These are phyloP conservation scores for Tenthredo livida DNA, from an alignment of 2,888 invertebrate species.

Conservation along the genomic window DNA sequence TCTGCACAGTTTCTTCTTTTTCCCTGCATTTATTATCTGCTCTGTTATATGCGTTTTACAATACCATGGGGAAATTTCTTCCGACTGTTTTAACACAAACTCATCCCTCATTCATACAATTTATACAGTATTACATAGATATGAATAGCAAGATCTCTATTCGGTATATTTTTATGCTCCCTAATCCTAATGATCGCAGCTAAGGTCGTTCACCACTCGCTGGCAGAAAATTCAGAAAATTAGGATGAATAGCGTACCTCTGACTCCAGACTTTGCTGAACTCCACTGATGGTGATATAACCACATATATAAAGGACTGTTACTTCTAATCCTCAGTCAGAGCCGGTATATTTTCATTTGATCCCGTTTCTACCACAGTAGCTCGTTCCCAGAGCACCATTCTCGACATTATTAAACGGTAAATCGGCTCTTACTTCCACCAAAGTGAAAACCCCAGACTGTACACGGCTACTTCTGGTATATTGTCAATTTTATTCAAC, in stretches of 20 bases:
- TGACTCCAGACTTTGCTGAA: constrained; percentile 46
- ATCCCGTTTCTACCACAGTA: constrained; percentile 51
- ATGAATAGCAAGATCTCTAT: background rate
- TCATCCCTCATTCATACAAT: background rate
- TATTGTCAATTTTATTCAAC: constrained; percentile 11
- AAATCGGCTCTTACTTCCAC: constrained; percentile 56
- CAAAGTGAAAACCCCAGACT: constrained; percentile 52
- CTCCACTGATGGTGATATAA: constrained; percentile 51
- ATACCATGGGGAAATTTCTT: background rate
- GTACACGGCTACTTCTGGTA: background rate
- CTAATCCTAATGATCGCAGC: constrained; percentile 35
- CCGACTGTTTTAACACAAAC: background rate
- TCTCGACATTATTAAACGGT: constrained; percentile 60
- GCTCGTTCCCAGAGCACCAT: constrained; percentile 45
- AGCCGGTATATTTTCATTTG: constrained; percentile 65
- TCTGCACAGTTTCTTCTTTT: background rate
- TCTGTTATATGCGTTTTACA: background rate
- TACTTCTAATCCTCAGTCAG: constrained; percentile 65
- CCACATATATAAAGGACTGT: constrained; percentile 57
- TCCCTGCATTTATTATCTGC: background rate
- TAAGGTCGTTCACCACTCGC: constrained; percentile 21
- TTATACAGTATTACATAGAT: background rate
- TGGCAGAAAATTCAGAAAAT: constrained; percentile 29
- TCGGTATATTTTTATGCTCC: background rate
- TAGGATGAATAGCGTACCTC: constrained; percentile 37